phyloP scores from a whole-genome alignment of 2,797 vertebrate genomes.

The Neosalanx taihuensis region DNA sequence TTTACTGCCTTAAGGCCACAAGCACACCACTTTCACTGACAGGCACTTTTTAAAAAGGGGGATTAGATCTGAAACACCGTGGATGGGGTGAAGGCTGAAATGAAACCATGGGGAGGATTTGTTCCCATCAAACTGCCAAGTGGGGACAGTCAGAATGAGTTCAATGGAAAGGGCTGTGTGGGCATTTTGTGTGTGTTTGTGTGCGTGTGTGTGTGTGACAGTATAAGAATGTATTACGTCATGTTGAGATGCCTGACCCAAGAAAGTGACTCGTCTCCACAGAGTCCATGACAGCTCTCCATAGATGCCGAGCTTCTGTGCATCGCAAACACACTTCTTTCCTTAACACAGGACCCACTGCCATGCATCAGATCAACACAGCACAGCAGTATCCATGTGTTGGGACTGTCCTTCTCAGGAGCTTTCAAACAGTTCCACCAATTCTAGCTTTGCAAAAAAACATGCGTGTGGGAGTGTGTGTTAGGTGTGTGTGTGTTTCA shows the following conservation, averaged over 20 bases:
- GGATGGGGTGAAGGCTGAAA: conserved; percentile 54
- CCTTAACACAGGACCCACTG: neutral
- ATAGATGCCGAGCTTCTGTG: neutral
- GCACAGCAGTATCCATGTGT: neutral
- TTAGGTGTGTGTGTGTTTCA: neutral
- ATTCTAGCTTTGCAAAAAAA: neutral
- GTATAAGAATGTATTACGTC: conserved; percentile 15
- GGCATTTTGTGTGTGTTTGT: conserved; percentile 7
- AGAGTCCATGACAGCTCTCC: too few species aligned
- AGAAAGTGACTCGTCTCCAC: neutral
- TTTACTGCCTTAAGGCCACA: conserved; percentile 41
- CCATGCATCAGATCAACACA: neutral
- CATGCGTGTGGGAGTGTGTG: neutral
- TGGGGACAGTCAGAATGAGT: neutral
- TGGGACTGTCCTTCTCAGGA: neutral
- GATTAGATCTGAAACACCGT: conserved; percentile 51
- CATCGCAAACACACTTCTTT: neutral
- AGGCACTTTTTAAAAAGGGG: conserved; percentile 44
- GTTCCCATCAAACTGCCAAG: conserved; percentile 22
- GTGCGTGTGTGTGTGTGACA: conserved; percentile 14
- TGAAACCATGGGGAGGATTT: conserved; percentile 47
- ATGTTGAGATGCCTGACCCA: conserved; percentile 20
- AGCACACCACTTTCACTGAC: conserved; percentile 38
- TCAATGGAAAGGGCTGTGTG: conserved; percentile 11
- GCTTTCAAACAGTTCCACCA: neutral